Evolutionary conservation across 2,113 vertebrate species (phyloP), one percentile per base, ranked within the genome.

Genomic region (Pristiophorus japonicus): DNA sequence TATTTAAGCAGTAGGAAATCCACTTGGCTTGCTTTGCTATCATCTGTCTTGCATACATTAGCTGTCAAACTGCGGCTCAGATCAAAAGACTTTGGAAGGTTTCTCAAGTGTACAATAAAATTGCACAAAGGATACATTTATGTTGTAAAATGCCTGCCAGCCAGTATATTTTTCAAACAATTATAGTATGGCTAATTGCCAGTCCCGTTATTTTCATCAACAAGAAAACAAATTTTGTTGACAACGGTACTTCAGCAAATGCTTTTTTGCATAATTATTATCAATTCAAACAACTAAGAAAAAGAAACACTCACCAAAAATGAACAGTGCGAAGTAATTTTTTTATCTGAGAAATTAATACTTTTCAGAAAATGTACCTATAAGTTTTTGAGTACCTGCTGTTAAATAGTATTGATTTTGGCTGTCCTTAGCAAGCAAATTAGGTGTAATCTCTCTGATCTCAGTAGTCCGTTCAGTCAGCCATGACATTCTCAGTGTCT

Each of bases 331-430:
- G 11, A 94, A 27, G 66, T 67, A 70, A 45, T 51, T 94, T 45
- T 59, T 94, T 67, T 70, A 62, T 22, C 66, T 94, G 42, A 94
- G 66, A 94, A 70, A 70, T 51, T 14, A 70, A 94, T 94, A 70
- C 93, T 94, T 97, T 97, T 96, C 96, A 97, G 97, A 96, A 97
- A 97, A 97, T 97, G 96, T 96, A 97, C 96, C 97, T 96, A 96
- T 97, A 97, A 97, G 96, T 96, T 97, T 97, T 96, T 96, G 97
- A 98, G 97, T 98, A 98, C 98, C 98, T 98, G 97, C 97, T 97
- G 98, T 97, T 98, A 98, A 97, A 97, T 97, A 87, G 96, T 97
- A 97, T 98, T 98, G 97, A 96, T 98, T 97, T 98, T 98, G 98
- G 98, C 98, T 97, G 96, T 96, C 95, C 96, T 96, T 95, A 96